Percentiles rank a stretch among this genome's conserved stretches.
Conservation (phyloP, 2,113 vertebrate genomes). For the Megaceryle torquata region DNA sequence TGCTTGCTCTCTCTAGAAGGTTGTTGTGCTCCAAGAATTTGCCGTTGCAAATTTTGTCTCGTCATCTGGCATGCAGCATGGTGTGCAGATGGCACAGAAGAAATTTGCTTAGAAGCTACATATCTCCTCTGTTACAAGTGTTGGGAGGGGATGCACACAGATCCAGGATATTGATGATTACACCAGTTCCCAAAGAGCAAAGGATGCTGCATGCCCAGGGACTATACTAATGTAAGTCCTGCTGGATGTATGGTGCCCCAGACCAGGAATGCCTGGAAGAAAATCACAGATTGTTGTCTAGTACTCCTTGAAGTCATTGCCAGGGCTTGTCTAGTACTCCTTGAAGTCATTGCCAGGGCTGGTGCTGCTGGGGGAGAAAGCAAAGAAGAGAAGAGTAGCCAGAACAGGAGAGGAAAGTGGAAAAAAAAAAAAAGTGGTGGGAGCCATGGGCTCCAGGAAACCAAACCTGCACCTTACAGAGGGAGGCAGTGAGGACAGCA, state of each 20-base stretch:
- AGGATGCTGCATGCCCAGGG: not conserved
- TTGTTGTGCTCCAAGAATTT: slow-evolving; percentile 16
- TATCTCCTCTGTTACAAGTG: not conserved
- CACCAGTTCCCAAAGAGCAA: not conserved
- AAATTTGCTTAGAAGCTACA: not conserved
- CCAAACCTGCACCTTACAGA: not conserved
- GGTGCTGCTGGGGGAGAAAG: not conserved
- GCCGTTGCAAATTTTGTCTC: slow-evolving; percentile 19
- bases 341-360: not conserved
- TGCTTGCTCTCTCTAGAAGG: not conserved
- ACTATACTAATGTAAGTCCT: not conserved
- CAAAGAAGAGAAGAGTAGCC: not conserved
- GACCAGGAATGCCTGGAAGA: not conserved
- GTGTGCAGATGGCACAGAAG: slow-evolving; percentile 10
- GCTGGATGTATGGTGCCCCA: not conserved
- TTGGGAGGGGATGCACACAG: not conserved
- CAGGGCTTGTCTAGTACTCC: not conserved
- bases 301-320: not conserved
- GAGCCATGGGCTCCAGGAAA: not conserved
- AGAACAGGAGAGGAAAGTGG: not conserved
- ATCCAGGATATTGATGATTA: not conserved
- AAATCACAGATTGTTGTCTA: not conserved
- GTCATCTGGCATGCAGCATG: slow-evolving; percentile 5
- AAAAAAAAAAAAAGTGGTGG: not conserved
- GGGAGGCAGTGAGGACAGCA: not conserved